Conservation (phyloP, 64 coral and sea anemone species). For the Porites lutea region DNA sequence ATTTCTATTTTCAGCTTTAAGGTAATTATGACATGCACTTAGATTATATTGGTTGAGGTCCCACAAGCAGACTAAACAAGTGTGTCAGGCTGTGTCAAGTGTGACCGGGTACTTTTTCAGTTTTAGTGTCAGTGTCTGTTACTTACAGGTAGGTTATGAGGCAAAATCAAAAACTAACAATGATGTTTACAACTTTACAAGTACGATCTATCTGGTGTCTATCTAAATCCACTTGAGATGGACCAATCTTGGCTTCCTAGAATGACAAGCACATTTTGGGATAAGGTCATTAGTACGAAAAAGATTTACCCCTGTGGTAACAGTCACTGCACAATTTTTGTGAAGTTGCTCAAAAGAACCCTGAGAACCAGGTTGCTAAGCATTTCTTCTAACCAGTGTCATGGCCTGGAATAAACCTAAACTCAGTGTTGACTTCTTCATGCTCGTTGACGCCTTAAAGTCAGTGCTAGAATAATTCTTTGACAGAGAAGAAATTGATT, state of each 20-base stretch:
- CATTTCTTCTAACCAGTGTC: neutral
- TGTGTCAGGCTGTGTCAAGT: conserved; percentile 21
- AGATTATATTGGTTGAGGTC: neutral
- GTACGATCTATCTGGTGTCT: conserved; percentile 37
- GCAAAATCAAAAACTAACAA: neutral
- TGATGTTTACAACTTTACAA: conserved; percentile 29
- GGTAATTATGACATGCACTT: no score
- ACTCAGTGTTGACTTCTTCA: neutral
- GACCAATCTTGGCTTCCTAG: neutral
- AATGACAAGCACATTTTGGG: neutral
- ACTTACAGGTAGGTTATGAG: neutral
- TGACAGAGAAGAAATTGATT: neutral
- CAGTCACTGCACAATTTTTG: neutral
- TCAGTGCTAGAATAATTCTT: neutral
- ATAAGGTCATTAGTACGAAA: neutral
- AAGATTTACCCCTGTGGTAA: neutral
- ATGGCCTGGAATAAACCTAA: neutral
- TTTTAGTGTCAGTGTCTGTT: conserved; percentile 28
- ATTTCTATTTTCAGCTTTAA: no score
- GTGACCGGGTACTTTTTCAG: neutral
- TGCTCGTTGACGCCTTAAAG: neutral
- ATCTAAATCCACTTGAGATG: conserved; percentile 17
- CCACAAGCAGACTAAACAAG: conserved; percentile 11
- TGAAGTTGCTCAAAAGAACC: neutral
- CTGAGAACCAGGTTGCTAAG: neutral